Percentiles rank a stretch among this genome's conserved stretches.
phyloP scores from a whole-genome alignment of 2,888 invertebrate genomes.

The Diabrotica balteata region DNA sequence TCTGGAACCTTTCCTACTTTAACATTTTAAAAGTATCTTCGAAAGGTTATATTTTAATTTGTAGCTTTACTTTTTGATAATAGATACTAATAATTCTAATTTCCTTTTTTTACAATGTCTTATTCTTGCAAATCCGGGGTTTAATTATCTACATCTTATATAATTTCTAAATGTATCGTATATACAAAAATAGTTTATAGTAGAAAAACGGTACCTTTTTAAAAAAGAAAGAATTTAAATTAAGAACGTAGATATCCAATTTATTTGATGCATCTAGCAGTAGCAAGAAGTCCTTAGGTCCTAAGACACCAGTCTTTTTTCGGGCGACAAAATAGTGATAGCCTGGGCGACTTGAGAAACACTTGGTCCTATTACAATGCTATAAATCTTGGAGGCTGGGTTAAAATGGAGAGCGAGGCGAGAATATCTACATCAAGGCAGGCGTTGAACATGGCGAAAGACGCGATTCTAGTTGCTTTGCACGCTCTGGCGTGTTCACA shows the following conservation, averaged over 20 bases:
- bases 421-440: constrained; percentile 53
- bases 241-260: constrained; percentile 52
- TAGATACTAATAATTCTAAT: too few relatives aligned
- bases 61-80: too few relatives aligned
- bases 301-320: constrained; percentile 42
- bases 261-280: constrained; percentile 55
- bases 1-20: too few relatives aligned
- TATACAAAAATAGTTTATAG: not conserved
- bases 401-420: constrained; percentile 45
- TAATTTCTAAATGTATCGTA: too few relatives aligned
- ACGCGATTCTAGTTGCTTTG: constrained; percentile 27
- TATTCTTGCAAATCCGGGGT: too few relatives aligned
- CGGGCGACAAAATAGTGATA: constrained; percentile 67
- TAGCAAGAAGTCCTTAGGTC: constrained; percentile 51
- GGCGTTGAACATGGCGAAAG: constrained; percentile 23
- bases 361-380: constrained; percentile 70
- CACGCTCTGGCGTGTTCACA: constrained; percentile 50
- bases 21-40: too few relatives aligned
- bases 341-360: constrained; percentile 68
- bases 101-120: not conserved
- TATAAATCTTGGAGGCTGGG: constrained; percentile 64
- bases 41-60: too few relatives aligned
- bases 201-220: not conserved
- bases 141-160: too few relatives aligned
- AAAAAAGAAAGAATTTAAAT: not conserved